phyloP scores from a whole-genome alignment of 2,797 vertebrate genomes.

The Pipistrellus nathusii region DNA sequence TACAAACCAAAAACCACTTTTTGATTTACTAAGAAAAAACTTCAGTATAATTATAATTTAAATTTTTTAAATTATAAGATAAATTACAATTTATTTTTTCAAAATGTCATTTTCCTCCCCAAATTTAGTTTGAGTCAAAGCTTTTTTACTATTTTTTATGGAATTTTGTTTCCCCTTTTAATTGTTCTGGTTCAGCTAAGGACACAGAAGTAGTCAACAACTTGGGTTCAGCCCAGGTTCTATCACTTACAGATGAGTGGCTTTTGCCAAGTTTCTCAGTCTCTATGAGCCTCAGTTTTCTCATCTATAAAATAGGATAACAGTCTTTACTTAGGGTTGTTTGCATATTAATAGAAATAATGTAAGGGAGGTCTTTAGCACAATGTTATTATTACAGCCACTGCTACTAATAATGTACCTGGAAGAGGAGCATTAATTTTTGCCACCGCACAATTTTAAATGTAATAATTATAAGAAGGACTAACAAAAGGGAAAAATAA shows the following conservation, averaged over 20 bases:
- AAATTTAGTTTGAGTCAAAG: slow-evolving; percentile 29
- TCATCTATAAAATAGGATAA: slow-evolving; percentile 53
- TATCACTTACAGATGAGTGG: background rate
- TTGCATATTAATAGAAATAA: slow-evolving; percentile 11
- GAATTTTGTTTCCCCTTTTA: background rate
- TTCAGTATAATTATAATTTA: slow-evolving; percentile 22
- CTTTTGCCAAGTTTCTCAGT: background rate
- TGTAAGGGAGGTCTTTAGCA: background rate
- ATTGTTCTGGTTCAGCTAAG: background rate
- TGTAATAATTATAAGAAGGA: background rate
- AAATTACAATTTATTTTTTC: background rate
- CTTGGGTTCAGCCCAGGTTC: background rate
- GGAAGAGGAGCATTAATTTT: background rate
- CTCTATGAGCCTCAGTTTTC: slow-evolving; percentile 7
- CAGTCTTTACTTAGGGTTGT: slow-evolving; percentile 39
- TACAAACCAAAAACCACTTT: background rate
- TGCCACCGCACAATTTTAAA: background rate
- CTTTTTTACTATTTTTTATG: background rate
- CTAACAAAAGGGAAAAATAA: background rate
- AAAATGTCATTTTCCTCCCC: background rate
- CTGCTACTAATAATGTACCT: background rate
- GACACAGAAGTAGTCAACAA: background rate
- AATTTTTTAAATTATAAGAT: background rate
- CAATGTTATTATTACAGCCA: background rate
- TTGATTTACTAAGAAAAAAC: background rate